Evolutionary conservation across 2,888 invertebrate species (phyloP).

Genomic region (Euzophera pinguis): DNA sequence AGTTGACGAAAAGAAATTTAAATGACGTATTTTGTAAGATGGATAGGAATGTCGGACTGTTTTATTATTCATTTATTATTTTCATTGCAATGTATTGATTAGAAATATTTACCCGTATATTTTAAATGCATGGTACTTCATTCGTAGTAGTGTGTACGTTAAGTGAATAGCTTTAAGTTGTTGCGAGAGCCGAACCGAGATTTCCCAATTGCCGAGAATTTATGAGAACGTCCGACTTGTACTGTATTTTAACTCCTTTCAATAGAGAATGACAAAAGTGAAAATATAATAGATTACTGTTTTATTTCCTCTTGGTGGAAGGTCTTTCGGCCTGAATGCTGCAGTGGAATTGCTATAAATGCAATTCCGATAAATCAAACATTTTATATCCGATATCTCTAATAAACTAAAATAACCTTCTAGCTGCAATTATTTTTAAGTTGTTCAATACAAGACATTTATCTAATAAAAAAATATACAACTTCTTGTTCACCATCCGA

Average conservation of each 20-base stretch:
- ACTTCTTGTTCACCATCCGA: no score
- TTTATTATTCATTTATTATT: conserved; percentile 80
- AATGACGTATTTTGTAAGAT: conserved; percentile 41
- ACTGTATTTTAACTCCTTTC: conserved; percentile 35
- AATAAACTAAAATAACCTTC: no score
- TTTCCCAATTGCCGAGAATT: conserved; percentile 15
- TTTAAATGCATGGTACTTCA: conserved; percentile 59
- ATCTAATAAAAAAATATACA: no score
- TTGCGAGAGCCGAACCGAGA: background rate
- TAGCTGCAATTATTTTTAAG: no score
- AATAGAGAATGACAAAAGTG: conserved; percentile 10
- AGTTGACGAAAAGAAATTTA: conserved; percentile 19
- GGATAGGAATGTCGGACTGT: conserved; percentile 46
- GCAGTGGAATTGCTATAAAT: no score
- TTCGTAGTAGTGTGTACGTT: conserved; percentile 34
- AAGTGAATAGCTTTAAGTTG: background rate
- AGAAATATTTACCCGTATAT: conserved; percentile 50
- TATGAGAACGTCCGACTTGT: conserved; percentile 30
- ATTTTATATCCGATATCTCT: no score
- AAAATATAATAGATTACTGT: background rate
- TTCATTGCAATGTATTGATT: conserved; percentile 54
- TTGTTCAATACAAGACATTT: no score
- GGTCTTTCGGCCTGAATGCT: no score
- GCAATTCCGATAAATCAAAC: no score
- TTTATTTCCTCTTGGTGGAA: background rate